Percentiles rank a stretch among this genome's conserved stretches.
Evolutionary conservation across 2,888 invertebrate species (phyloP).

Genomic region (Bruchidius siliquastri): DNA sequence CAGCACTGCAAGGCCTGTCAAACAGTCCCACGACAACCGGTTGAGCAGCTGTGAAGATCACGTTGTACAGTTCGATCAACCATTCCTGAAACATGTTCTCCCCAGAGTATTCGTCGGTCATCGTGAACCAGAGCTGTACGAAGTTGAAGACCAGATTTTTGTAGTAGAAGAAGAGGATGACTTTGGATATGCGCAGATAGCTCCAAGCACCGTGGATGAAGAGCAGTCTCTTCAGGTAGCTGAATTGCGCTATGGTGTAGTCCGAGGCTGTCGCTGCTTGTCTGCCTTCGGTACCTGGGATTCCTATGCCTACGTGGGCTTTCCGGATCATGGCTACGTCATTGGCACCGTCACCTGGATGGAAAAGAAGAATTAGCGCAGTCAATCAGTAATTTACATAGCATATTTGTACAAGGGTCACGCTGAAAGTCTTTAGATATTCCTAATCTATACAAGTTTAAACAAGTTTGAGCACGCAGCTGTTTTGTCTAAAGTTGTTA

Average conservation of each 20-base stretch:
- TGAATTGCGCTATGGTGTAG: conserved; percentile 96
- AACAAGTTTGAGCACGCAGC: too few species aligned
- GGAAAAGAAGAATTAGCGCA: too few species aligned
- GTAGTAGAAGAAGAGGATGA: conserved; percentile 97
- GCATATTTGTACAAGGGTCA: too few species aligned
- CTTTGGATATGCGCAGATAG: conserved; percentile 92
- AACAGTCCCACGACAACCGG: conserved; percentile 96
- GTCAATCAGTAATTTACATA: too few species aligned
- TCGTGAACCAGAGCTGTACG: conserved; percentile 98
- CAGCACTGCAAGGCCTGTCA: conserved; percentile 91
- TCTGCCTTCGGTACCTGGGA: conserved; percentile 94
- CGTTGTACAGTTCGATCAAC: conserved; percentile 81
- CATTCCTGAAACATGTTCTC: conserved; percentile 98
- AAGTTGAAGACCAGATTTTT: conserved; percentile 99
- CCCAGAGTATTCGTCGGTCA: conserved; percentile 98
- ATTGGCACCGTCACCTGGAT: conserved; percentile 82
- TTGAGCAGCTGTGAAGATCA: conserved; percentile 95
- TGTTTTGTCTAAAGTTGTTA: too few species aligned
- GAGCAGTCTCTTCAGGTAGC: conserved; percentile 82
- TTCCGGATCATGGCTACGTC: conserved; percentile 98
- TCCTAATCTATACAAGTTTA: too few species aligned
- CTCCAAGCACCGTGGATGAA: conserved; percentile 99
- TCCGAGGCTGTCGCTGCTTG: conserved; percentile 99
- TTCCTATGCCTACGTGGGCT: conserved; percentile 95
- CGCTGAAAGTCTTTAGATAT: too few species aligned